Conservation (phyloP, 1,140 invertebrate species). For the Trissolcus basalis region DNA sequence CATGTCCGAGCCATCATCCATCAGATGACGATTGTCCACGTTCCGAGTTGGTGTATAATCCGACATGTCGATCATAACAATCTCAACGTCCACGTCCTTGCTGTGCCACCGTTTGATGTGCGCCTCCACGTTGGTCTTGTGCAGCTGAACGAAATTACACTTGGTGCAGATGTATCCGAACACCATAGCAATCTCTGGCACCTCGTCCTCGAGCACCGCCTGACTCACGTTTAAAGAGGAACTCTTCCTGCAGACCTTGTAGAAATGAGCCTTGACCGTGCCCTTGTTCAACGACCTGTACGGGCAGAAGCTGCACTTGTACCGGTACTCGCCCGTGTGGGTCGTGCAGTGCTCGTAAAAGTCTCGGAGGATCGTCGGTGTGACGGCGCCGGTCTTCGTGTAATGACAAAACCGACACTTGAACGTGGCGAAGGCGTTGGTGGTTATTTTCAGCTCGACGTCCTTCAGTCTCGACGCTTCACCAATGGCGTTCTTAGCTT, state of each 20-base stretch:
- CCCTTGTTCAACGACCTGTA: constrained; percentile 72
- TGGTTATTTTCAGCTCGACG: constrained; percentile 18
- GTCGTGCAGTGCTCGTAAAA: constrained; percentile 83
- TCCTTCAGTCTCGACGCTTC: constrained; percentile 62
- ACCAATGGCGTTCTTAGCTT: constrained; percentile 74
- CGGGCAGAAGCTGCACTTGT: constrained; percentile 78
- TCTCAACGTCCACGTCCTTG: constrained; percentile 60
- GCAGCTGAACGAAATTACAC: constrained; percentile 83
- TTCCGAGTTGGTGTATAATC: not conserved
- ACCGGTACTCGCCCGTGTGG: constrained; percentile 85
- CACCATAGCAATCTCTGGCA: constrained; percentile 67
- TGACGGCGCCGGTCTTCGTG: constrained; percentile 67
- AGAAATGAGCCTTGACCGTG: constrained; percentile 75
- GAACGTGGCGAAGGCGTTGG: constrained; percentile 67
- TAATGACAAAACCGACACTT: constrained; percentile 76
- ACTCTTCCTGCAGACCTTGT: constrained; percentile 65
- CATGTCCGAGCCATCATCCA: too few relatives aligned
- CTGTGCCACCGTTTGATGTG: constrained; percentile 79
- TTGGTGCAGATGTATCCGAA: constrained; percentile 81
- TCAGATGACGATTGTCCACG: constrained; percentile 38
- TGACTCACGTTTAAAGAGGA: constrained; percentile 50
- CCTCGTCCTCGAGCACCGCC: constrained; percentile 54
- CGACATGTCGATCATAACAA: constrained; percentile 77
- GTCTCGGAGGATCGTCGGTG: constrained; percentile 62
- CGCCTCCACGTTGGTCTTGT: constrained; percentile 77